phyloP scores from a whole-genome alignment of 2,797 vertebrate species.

The Malacoraja senta region DNA sequence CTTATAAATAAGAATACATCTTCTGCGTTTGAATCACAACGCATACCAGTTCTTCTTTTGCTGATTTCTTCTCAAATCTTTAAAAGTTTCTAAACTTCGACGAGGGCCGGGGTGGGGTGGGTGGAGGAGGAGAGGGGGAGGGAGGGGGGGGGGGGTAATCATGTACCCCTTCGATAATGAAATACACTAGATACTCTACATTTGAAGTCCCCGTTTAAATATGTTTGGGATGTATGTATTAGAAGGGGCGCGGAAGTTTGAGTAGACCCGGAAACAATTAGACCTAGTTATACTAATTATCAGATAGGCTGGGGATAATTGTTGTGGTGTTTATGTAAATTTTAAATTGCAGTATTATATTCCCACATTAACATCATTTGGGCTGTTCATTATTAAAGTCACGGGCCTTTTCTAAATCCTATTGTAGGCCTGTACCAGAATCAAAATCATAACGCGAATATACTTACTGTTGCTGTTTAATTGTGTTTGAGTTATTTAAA shows the following conservation, averaged over 20 bases:
- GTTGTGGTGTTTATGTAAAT: background rate
- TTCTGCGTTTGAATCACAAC: background rate
- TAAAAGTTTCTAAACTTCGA: slow-evolving; percentile 8
- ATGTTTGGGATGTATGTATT: background rate
- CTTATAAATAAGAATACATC: background rate
- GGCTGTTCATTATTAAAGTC: background rate
- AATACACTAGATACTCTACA: background rate
- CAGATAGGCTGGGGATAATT: background rate
- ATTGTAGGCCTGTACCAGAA: background rate
- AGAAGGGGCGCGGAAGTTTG: background rate
- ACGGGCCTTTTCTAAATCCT: background rate
- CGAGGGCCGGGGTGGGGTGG: background rate
- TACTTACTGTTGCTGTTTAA: background rate
- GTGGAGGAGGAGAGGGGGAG: no score
- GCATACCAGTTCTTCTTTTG: no score
- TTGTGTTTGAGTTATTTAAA: background rate
- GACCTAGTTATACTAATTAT: background rate
- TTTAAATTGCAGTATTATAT: background rate
- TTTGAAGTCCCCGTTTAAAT: background rate
- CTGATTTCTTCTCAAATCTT: background rate
- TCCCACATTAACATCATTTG: background rate
- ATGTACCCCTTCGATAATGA: background rate
- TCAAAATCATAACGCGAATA: background rate
- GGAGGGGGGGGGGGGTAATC: no score
- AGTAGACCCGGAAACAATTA: slow-evolving; percentile 14